These are phyloP conservation scores for Hyposoter dolosus DNA, from an alignment of 2,888 invertebrate species.

Conservation along the genomic window DNA sequence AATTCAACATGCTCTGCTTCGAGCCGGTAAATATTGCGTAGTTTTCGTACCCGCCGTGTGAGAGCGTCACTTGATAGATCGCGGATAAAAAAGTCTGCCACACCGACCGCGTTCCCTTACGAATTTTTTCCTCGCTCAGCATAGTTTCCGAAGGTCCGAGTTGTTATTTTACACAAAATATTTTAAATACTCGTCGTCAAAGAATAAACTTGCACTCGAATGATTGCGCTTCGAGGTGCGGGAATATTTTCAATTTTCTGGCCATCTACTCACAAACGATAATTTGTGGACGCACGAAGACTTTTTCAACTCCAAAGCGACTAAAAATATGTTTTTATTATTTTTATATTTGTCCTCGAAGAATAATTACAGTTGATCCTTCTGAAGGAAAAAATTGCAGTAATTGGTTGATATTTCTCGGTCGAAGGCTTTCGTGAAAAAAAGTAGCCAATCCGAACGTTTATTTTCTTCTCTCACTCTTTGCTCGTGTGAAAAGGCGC, in stretches of 20 bases:
- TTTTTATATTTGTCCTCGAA: too few species aligned
- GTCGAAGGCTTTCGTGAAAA: background rate
- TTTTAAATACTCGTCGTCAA: background rate
- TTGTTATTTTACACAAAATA: background rate
- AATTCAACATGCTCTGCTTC: constrained; percentile 1
- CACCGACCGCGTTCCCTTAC: background rate
- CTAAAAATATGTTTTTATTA: too few species aligned
- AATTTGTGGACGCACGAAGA: too few species aligned
- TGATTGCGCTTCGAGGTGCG: background rate
- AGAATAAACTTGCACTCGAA: background rate
- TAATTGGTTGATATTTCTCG: background rate
- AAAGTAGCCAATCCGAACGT: background rate
- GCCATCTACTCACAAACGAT: background rate
- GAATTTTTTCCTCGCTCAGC: background rate
- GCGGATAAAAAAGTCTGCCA: background rate
- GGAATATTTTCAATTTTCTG: background rate
- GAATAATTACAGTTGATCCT: background rate
- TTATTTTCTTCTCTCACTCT: background rate
- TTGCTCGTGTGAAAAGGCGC: constrained; percentile 19
- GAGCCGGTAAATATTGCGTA: background rate
- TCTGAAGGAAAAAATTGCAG: background rate
- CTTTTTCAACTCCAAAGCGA: too few species aligned
- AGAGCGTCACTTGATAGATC: constrained; percentile 27
- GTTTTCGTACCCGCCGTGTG: background rate
- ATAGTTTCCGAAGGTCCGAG: background rate